These are phyloP conservation scores for Macquaria ambigua DNA, from an alignment of 2,113 vertebrate species.

Conservation along the genomic window DNA sequence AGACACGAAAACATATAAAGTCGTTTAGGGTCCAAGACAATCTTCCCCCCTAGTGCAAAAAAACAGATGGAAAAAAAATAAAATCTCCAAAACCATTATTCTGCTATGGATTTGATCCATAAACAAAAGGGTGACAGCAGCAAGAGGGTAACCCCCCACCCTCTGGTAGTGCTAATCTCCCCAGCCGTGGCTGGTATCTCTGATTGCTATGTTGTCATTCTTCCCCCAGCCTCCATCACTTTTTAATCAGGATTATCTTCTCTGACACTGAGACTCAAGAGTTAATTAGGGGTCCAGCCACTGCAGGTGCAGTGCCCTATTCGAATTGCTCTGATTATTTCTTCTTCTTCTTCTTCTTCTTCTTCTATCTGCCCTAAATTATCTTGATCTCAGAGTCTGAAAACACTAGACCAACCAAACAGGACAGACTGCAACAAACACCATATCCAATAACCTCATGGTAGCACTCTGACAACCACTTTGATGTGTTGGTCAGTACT, in stretches of 20 bases:
- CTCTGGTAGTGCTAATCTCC: slow-evolving; percentile 68
- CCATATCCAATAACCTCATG: not conserved
- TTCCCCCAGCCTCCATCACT: slow-evolving; percentile 62
- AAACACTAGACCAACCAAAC: not conserved
- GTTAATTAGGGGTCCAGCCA: slow-evolving; percentile 66
- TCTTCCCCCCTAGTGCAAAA: not conserved
- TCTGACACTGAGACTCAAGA: slow-evolving; percentile 64
- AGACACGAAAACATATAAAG: slow-evolving; percentile 10
- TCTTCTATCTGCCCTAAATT: slow-evolving; percentile 9
- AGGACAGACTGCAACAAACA: not conserved
- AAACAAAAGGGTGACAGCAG: slow-evolving; percentile 67
- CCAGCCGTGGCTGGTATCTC: slow-evolving; percentile 56
- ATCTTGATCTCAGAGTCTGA: slow-evolving; percentile 32
- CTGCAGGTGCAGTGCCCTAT: slow-evolving; percentile 49
- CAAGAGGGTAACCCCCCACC: slow-evolving; percentile 14
- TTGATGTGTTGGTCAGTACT: slow-evolving; percentile 3
- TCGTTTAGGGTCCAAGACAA: slow-evolving; percentile 22
- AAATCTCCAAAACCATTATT: slow-evolving; percentile 18
- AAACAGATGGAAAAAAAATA: slow-evolving; percentile 4
- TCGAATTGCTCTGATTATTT: slow-evolving; percentile 28
- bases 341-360: slow-evolving; percentile 2
- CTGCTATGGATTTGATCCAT: slow-evolving; percentile 54
- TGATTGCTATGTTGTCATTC: slow-evolving; percentile 69
- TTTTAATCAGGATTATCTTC: slow-evolving; percentile 83
- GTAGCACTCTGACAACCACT: not conserved